These are phyloP conservation scores for Channa argus DNA, from an alignment of 2,113 vertebrate species.

Conservation along the genomic window DNA sequence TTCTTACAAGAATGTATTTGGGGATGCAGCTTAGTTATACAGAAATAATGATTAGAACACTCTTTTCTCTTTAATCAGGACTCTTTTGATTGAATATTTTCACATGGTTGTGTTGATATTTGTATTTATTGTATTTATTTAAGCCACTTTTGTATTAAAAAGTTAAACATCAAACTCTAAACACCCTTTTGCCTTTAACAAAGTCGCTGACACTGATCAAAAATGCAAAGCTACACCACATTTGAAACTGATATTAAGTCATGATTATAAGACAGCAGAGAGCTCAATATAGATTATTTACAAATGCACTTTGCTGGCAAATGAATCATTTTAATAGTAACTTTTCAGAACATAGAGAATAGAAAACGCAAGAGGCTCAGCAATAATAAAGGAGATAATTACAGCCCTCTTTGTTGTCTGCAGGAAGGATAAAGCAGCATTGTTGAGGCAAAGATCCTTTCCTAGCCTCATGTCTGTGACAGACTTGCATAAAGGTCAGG, in stretches of 20 bases:
- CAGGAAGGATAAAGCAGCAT: constrained; percentile 54
- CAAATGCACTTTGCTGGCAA: constrained; percentile 37
- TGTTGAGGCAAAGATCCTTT: constrained; percentile 71
- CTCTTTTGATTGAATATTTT: too few relatives aligned
- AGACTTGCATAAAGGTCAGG: constrained; percentile 80
- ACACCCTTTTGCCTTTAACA: neutral
- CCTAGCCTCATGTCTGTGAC: constrained; percentile 61
- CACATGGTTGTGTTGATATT: too few relatives aligned
- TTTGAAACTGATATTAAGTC: constrained; percentile 16
- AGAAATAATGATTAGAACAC: too few relatives aligned
- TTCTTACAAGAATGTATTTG: too few relatives aligned
- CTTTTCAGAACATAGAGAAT: constrained; percentile 11
- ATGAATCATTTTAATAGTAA: constrained; percentile 52
- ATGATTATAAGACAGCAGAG: constrained; percentile 23
- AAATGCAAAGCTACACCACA: constrained; percentile 4
- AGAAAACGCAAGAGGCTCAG: constrained; percentile 8
- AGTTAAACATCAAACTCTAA: neutral
- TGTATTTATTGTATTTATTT: too few relatives aligned
- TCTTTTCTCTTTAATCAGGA: too few relatives aligned
- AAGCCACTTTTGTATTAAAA: too few relatives aligned
- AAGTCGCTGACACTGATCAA: constrained; percentile 8
- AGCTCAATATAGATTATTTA: constrained; percentile 34
- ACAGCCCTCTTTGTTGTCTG: constrained; percentile 48
- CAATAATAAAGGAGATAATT: constrained; percentile 70
- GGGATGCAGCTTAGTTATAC: too few relatives aligned